Base-by-base conservation (phyloP, 2,888 invertebrate species). In the Melieria crassipennis region DNA sequence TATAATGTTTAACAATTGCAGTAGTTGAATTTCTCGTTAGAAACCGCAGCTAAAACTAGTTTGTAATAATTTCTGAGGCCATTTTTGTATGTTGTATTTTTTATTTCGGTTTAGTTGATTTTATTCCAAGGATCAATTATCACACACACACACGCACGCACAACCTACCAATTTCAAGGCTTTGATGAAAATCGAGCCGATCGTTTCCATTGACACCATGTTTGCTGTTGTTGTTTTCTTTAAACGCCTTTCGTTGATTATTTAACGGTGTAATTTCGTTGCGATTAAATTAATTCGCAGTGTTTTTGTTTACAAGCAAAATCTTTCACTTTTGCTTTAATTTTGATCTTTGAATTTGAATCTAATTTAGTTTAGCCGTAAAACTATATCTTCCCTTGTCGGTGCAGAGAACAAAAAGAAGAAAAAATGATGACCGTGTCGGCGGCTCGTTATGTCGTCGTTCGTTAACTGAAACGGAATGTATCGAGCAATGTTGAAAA, bases 141-240 rank as follows among this genome's bases (percentile, higher is more conserved):
- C 30, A 30, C 30, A 30, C 30, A 30, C 30, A 30, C 30, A 30
- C 30, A 30, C 30, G 3, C 30, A 30, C 30, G 30, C 30, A 30
- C n/a, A 52, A 77, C 84, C 71, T 88, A 95, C 95, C 90, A 95
- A 87, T 89, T 95, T 95, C 71, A 94, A 88, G 72, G 92, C 88
- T 89, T 95, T 95, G 81, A 95, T 90, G 85, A 93, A 91, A 73
- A 95, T 91, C 71, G 93, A 91, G 76, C 92, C 94, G 79, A 95
- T 92, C 61, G 93, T 94, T 85, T 93, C 92, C 73, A 94, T 89
- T 76, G 93, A 92, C 85, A 93, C 93, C 94, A 94, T 94, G 88
- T 88, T 92, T 78, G 69, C 75, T 69, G 30, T 67, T 66, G 47
- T 9, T 66, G 30, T 64, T 69, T 62, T 3, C 50, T 65, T 55